A percentile compares a stretch with the other conserved stretches of the same genome.
These are phyloP conservation scores for Arrhopalites spinosus DNA, from an alignment of 2,888 invertebrate genomes.

Conservation along the genomic window DNA sequence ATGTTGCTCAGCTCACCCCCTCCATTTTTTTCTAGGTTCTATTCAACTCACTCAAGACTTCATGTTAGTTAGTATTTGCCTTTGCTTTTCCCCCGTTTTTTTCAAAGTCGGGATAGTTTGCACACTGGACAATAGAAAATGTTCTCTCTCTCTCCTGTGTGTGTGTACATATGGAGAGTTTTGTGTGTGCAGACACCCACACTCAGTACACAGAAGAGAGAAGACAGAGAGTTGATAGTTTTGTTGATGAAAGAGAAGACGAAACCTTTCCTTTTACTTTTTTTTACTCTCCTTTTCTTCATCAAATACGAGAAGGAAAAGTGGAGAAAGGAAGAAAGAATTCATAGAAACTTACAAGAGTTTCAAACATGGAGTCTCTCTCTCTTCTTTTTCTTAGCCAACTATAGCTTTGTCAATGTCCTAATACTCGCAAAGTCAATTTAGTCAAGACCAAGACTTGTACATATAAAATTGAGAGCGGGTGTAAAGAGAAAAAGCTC, in stretches of 20 bases:
- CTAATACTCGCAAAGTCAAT: no score
- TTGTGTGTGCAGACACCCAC: not conserved
- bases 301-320: not conserved
- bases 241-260: not conserved
- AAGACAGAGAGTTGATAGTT: not conserved
- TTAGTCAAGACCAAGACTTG: no score
- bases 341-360: not conserved
- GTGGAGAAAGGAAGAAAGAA: not conserved
- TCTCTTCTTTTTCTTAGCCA: not conserved
- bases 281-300: not conserved
- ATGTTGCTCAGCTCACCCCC: not conserved
- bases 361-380: not conserved
- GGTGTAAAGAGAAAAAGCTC: no score
- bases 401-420: no score
- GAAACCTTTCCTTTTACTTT: not conserved
- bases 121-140: not conserved
- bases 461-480: no score
- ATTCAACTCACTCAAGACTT: not conserved
- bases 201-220: not conserved
- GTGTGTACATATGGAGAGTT: not conserved
- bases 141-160: not conserved
- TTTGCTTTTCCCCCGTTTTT: not conserved
- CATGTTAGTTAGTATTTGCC: not conserved
- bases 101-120: not conserved
- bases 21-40: not conserved